A percentile compares a stretch with the other conserved stretches of the same genome.
These are phyloP conservation scores for Syrista parreyssii DNA, from an alignment of 2,888 invertebrate genomes.

Conservation along the genomic window DNA sequence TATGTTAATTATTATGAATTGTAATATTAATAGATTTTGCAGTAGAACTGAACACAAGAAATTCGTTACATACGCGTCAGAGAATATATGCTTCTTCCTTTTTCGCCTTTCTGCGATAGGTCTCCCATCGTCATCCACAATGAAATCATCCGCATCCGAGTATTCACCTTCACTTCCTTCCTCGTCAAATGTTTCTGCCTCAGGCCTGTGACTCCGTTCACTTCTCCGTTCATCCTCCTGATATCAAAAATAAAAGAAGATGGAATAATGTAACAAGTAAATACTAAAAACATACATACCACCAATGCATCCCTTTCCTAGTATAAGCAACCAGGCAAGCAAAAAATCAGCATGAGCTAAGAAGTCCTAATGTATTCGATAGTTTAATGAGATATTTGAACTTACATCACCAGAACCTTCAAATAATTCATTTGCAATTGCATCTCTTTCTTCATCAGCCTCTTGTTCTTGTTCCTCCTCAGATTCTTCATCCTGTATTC, in stretches of 20 bases:
- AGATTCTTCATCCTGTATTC: constrained; percentile 91
- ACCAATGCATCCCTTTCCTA: constrained; percentile 45
- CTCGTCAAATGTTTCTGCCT: constrained; percentile 77
- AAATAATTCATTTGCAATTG: constrained; percentile 90
- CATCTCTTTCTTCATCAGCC: constrained; percentile 82
- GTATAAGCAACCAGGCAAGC: constrained; percentile 28
- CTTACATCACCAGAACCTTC: constrained; percentile 87
- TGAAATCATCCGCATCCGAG: constrained; percentile 95
- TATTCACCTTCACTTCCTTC: constrained; percentile 83
- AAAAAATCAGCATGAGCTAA: constrained; percentile 17
- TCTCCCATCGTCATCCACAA: constrained; percentile 94
- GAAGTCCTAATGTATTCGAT: constrained; percentile 6
- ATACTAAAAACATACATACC: constrained; percentile 34
- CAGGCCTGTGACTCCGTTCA: constrained; percentile 74
- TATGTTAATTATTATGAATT: constrained; percentile 3
- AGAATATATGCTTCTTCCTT: constrained; percentile 84
- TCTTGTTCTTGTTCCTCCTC: constrained; percentile 86
- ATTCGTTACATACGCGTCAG: constrained; percentile 78
- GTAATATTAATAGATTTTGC: background rate
- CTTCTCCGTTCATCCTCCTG: constrained; percentile 85
- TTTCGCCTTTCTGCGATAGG: constrained; percentile 86
- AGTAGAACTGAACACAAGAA: constrained; percentile 7
- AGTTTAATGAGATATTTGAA: constrained; percentile 36
- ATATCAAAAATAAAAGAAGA: constrained; percentile 10
- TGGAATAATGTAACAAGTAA: constrained; percentile 11